Base-by-base conservation (phyloP, 2,797 vertebrate species). In the Denticeps clupeoides region DNA sequence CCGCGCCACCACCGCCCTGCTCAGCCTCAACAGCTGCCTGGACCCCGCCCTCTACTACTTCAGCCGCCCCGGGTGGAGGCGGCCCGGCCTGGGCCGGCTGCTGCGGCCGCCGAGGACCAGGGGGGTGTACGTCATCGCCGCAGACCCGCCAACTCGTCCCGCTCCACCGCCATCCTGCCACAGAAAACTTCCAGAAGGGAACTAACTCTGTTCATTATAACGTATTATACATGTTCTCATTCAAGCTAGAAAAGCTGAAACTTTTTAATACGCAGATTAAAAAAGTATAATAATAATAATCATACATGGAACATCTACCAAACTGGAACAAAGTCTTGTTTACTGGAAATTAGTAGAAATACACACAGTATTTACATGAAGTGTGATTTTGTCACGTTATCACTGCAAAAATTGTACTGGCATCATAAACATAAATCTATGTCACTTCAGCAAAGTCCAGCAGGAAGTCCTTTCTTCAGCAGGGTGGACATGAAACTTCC, bases 391-490 rank as follows among this genome's bases (percentile, higher is more conserved):
- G n/a, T n/a, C n/a, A n/a, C n/a, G n/a, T n/a, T n/a, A n/a, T n/a
- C n/a, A n/a, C 35, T 38, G 38, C 35, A 21, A 38, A 37, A 25
- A 38, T 18, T 38, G 35, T 38, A 38, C 35, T 38, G 38, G 38
- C 35, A 11, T 8, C 8, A 16, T 37, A 37, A 37, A 37, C n/a
- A n/a, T n/a, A 18, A 38, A 21, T 35, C 38, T 8, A 21, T 38
- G 4, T 44, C 29, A 10, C 8, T 9, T 15, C 67, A 83, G 71
- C 69, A 40, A 57, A 82, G 22, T 52, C 78, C 71, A 16, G 81
- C 77, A 0, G 95, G 93, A 48, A 99, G 83, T 0, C 92, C 91
- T 41, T 98, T 98, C 58, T 96, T 94, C 54, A 99, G 81, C 4
- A 98, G 65, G 0, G 80, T 77, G 0, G 92, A 97, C 13, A 99